A percentile compares a stretch with the other conserved stretches of the same genome.
phyloP scores from a whole-genome alignment of 2,888 invertebrate species.

The Ophraella communa region DNA sequence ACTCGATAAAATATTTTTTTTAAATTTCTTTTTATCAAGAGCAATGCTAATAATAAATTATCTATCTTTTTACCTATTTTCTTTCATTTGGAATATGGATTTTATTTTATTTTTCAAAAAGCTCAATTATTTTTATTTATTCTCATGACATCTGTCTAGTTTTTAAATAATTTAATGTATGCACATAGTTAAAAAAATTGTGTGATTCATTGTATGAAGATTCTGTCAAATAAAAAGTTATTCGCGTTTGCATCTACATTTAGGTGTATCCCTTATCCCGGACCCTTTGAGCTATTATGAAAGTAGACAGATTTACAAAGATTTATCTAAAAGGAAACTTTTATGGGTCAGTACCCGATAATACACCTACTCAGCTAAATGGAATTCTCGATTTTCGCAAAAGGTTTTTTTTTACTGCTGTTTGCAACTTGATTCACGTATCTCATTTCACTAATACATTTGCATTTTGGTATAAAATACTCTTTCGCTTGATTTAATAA shows the following conservation, averaged over 20 bases:
- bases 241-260: conserved; percentile 30
- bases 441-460: conserved; percentile 13
- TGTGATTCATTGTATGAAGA: neutral
- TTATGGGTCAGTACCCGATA: conserved; percentile 45
- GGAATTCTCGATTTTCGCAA: conserved; percentile 18
- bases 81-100: no score
- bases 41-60: no score
- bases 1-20: no score
- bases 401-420: conserved; percentile 24
- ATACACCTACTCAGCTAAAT: conserved; percentile 33
- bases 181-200: neutral
- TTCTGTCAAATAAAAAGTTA: conserved; percentile 19
- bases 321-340: conserved; percentile 39
- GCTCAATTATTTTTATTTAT: neutral
- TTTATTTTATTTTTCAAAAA: no score
- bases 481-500: neutral
- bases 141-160: no score
- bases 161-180: neutral
- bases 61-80: no score
- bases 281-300: conserved; percentile 33
- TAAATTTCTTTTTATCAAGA: no score
- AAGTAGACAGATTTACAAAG: conserved; percentile 46
- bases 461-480: conserved; percentile 10
- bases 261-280: conserved; percentile 20
- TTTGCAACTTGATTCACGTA: conserved; percentile 7